Evolutionary conservation across 1,140 invertebrate genomes (phyloP).

Genomic region (Battus philenor): DNA sequence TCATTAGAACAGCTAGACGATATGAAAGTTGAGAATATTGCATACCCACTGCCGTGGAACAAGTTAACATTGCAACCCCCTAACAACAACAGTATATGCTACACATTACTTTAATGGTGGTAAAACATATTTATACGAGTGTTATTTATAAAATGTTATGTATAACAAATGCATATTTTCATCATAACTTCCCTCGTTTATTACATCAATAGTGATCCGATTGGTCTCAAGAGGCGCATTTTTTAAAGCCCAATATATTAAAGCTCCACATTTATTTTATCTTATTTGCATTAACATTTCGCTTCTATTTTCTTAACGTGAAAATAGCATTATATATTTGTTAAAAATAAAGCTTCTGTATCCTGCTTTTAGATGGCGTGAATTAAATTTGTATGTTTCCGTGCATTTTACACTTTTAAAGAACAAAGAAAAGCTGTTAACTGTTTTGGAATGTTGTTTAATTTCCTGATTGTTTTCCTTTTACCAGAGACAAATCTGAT

Average conservation of each 20-base stretch:
- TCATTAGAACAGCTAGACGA: constrained; percentile 57
- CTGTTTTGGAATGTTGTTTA: constrained; percentile 11
- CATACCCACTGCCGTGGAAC: constrained; percentile 46
- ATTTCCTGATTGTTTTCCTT: not conserved
- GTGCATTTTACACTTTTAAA: constrained; percentile 14
- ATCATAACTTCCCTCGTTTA: constrained; percentile 3
- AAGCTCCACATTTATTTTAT: not conserved
- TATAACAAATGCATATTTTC: not conserved
- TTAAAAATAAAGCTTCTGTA: constrained; percentile 7
- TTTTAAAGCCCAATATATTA: not conserved
- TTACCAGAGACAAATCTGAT: too few species aligned
- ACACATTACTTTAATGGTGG: constrained; percentile 9
- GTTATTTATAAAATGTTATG: constrained; percentile 13
- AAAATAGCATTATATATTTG: constrained; percentile 13
- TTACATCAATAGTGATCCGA: not conserved
- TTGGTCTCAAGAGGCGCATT: not conserved
- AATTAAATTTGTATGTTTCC: constrained; percentile 10
- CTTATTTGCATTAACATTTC: not conserved
- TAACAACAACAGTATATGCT: constrained; percentile 20
- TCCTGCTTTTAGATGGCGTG: constrained; percentile 5
- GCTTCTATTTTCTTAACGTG: constrained; percentile 7
- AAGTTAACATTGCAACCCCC: constrained; percentile 20
- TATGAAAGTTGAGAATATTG: constrained; percentile 32
- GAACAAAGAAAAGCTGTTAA: constrained; percentile 16
- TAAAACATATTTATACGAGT: constrained; percentile 13